Base-by-base conservation (phyloP, 1,140 invertebrate species). In the Pomacea maculata region DNA sequence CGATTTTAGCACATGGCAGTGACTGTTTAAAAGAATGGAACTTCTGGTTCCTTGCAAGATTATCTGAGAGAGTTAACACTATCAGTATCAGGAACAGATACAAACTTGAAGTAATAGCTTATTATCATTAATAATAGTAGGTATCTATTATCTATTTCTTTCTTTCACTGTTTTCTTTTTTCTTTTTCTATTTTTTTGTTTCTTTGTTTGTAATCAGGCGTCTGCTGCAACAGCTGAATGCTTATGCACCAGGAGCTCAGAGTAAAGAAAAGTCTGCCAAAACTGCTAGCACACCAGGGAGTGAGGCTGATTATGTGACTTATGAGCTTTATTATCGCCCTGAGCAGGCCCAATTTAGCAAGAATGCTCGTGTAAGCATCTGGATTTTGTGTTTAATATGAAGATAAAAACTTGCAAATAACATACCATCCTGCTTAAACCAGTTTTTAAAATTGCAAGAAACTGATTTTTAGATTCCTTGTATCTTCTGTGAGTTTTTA, bases 361-460 rank as follows among this genome's bases (percentile, higher is more conserved):
- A 95, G 83, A 94, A 94, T 21, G 94, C 95, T 10, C 93, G 94
- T 85, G 93, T 96, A 82, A 93, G 95, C 82, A 79, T 52, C 52
- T 55, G n/a, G 11, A 70, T 25, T 71, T 7, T 70, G 68, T 81
- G 70, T 71, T 55, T 64, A 75, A 61, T 74, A 3, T n/a, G 34
- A 74, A 74, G n/a, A 70, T 14, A 70, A 29, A 70, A 70, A 21
- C n/a, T 12, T 21, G 11, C 11, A 70, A 15, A 29, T 29, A 67
- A 25, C 25, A 14, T 45, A 21, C 34, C 11, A 70, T 17, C 15
- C 9, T 11, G 10, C 68, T 14, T 29, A 11, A 70, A 25, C 68
- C 21, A 17, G n/a, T 25, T 70, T 12, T 70, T 70, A 7, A 21
- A 70, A 70, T 29, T 70, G 68, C 25, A 61, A 11, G 11, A 14